These are phyloP conservation scores for Microcaecilia unicolor DNA, from an alignment of 2,797 vertebrate genomes.

Conservation along the genomic window DNA sequence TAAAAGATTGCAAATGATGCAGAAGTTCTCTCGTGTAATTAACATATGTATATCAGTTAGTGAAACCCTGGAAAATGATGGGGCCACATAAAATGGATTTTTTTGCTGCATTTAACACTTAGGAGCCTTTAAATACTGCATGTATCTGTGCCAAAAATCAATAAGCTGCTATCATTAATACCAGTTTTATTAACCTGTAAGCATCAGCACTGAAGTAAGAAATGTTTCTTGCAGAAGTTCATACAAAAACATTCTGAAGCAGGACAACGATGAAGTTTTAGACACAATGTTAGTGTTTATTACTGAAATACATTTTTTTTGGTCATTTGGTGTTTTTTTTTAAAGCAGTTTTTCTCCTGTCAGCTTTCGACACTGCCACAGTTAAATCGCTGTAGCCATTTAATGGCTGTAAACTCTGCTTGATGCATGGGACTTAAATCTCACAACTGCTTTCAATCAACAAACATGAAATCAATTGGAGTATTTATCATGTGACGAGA, in stretches of 20 bases:
- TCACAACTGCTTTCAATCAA: fast-evolving
- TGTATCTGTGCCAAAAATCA: fast-evolving
- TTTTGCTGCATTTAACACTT: fast-evolving
- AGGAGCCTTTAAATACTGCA: background rate
- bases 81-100: background rate
- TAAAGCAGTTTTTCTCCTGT: background rate
- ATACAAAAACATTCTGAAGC: too few relatives aligned
- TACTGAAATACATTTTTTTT: too few relatives aligned
- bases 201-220: fast-evolving
- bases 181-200: too few relatives aligned
- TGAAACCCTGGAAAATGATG: fast-evolving
- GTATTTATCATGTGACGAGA: too few relatives aligned
- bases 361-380: fast-evolving
- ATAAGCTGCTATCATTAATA: fast-evolving
- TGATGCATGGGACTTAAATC: fast-evolving
- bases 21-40: fast-evolving
- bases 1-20: background rate
- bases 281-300: too few relatives aligned
- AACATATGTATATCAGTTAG: fast-evolving
- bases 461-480: fast-evolving
- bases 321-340: too few relatives aligned
- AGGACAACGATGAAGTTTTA: too few relatives aligned
- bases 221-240: too few relatives aligned
- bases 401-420: fast-evolving
- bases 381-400: fast-evolving